These are phyloP conservation scores for Coenonympha arcania DNA, from an alignment of 2,888 invertebrate genomes.

Conservation along the genomic window DNA sequence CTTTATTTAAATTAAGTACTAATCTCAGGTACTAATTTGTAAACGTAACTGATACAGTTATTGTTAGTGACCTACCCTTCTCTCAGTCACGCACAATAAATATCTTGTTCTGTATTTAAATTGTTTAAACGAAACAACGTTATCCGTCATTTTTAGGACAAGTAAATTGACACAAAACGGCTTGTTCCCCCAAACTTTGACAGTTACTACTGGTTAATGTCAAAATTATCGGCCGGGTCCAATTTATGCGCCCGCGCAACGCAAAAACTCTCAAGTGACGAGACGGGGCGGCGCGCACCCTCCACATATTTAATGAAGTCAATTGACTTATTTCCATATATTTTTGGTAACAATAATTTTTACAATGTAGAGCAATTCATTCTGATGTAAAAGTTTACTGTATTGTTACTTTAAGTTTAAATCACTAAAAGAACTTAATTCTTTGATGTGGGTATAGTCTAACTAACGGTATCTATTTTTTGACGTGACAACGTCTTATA, in stretches of 20 bases:
- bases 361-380: conserved; percentile 36
- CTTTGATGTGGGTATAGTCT: too few species aligned
- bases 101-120: too few species aligned
- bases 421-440: too few species aligned
- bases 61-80: too few species aligned
- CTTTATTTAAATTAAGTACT: too few species aligned
- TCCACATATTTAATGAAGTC: conserved; percentile 34
- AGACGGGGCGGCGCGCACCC: conserved; percentile 37
- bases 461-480: too few species aligned
- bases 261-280: conserved; percentile 64
- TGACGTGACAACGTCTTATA: too few species aligned
- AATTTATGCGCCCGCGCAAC: conserved; percentile 58
- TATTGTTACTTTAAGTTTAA: too few species aligned
- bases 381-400: conserved; percentile 13
- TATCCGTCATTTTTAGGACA: conserved; percentile 49
- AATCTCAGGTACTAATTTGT: too few species aligned
- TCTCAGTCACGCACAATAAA: too few species aligned
- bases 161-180: conserved; percentile 63
- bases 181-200: conserved; percentile 49
- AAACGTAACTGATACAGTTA: too few species aligned
- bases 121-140: not conserved
- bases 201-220: conserved; percentile 69
- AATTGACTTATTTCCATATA: conserved; percentile 68
- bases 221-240: conserved; percentile 65
- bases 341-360: conserved; percentile 34